A percentile compares a stretch with the other conserved stretches of the same genome.
Evolutionary conservation across 2,797 vertebrate species (phyloP).

Genomic region (Rhinophrynus dorsalis): DNA sequence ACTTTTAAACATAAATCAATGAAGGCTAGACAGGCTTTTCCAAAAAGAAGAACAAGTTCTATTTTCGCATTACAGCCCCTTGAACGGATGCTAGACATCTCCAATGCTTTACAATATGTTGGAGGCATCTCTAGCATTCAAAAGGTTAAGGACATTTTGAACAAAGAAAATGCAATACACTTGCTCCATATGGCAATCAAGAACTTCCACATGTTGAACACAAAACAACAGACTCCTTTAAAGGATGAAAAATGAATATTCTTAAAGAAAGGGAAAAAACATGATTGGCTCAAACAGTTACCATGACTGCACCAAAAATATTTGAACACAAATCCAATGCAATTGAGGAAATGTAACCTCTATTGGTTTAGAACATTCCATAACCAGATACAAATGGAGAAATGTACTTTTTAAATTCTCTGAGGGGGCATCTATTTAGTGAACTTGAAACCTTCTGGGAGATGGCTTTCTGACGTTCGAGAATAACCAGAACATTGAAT

Average conservation of each 20-base stretch:
- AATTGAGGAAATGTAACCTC: constrained; percentile 26
- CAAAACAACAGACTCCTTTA: background rate
- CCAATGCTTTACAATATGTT: too few species aligned
- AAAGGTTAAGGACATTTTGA: too few species aligned
- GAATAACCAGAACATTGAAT: background rate
- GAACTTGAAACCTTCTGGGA: constrained; percentile 11
- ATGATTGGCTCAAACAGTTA: constrained; percentile 12
- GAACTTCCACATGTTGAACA: background rate
- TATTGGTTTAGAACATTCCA: constrained; percentile 37
- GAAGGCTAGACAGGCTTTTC: too few species aligned
- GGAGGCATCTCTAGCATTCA: too few species aligned
- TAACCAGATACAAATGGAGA: constrained; percentile 21
- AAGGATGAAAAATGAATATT: constrained; percentile 2
- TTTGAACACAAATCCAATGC: constrained; percentile 31
- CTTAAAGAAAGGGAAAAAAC: background rate
- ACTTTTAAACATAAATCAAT: too few species aligned
- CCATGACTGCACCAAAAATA: constrained; percentile 40
- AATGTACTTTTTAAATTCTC: constrained; percentile 29
- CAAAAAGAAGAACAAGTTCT: too few species aligned
- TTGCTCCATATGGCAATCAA: background rate
- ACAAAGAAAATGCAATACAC: too few species aligned
- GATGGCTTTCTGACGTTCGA: constrained; percentile 1
- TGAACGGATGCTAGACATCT: too few species aligned
- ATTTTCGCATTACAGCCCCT: too few species aligned
- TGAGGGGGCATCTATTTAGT: constrained; percentile 11